phyloP scores from a whole-genome alignment of 1,140 invertebrate species.

The Himalopsyche phryganea region DNA sequence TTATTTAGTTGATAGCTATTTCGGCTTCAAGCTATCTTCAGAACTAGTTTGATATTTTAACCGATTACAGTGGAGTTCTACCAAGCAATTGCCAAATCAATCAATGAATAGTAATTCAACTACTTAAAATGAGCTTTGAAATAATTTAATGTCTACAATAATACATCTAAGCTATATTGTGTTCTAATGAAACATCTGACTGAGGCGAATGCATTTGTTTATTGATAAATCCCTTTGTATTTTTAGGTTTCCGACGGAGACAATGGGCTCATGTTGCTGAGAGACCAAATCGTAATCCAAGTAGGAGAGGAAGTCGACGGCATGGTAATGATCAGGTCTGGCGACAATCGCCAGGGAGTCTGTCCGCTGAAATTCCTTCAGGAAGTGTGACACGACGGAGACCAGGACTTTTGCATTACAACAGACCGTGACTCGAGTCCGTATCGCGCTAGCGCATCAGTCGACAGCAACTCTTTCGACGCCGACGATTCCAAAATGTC shows the following conservation, averaged over 20 bases:
- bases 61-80: no score
- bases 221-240: no score
- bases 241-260: conserved; percentile 61
- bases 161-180: no score
- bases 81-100: no score
- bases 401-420: conserved; percentile 13
- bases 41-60: no score
- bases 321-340: conserved; percentile 88
- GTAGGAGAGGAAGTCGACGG: conserved; percentile 88
- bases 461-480: conserved; percentile 6
- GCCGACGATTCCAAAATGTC: conserved; percentile 8
- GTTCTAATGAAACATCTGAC: no score
- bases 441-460: not conserved
- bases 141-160: no score
- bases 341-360: conserved; percentile 78
- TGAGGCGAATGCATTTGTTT: no score
- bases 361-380: conserved; percentile 81
- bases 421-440: not conserved
- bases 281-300: conserved; percentile 75
- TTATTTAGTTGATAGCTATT: no score
- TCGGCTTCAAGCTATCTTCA: no score
- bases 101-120: no score
- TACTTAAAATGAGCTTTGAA: no score
- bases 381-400: conserved; percentile 69
- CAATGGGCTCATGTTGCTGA: conserved; percentile 60